These are phyloP conservation scores for Macrobrachium rosenbergii DNA, from an alignment of 1,140 invertebrate species.

Conservation along the genomic window DNA sequence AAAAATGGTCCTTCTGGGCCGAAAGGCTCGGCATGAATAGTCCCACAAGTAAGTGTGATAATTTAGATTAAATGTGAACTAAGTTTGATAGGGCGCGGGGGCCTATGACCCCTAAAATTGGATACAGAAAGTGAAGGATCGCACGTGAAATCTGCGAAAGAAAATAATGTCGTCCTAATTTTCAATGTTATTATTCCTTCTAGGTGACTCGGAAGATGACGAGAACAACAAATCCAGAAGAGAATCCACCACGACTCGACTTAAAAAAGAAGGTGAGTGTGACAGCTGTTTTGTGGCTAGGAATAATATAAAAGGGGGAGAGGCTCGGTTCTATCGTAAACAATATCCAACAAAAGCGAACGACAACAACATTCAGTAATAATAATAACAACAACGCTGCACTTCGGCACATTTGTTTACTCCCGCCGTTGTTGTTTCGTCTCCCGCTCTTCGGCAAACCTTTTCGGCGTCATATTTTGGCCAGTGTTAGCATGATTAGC, in stretches of 20 bases:
- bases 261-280: conserved; percentile 62
- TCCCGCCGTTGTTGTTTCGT: no score
- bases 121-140: conserved; percentile 48
- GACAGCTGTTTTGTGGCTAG: conserved; percentile 46
- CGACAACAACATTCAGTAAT: not conserved
- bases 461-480: no score
- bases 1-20: conserved; percentile 62
- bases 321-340: not conserved
- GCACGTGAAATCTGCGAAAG: conserved; percentile 62
- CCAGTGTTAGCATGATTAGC: no score
- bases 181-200: conserved; percentile 58
- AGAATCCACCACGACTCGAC: conserved; percentile 59
- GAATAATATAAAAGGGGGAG: conserved; percentile 32
- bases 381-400: not conserved
- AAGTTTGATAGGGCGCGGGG: conserved; percentile 3
- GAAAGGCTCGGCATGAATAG: conserved; percentile 60
- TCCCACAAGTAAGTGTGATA: conserved; percentile 60
- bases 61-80: conserved; percentile 31
- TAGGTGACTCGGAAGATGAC: conserved; percentile 61
- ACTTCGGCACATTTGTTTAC: no score
- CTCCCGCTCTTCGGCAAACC: no score
- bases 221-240: conserved; percentile 52
- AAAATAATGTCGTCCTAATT: conserved; percentile 52
- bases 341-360: conserved; percentile 10
- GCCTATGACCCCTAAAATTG: conserved; percentile 27